These are phyloP conservation scores for Phylloscopus whistleri DNA, from an alignment of 2,113 vertebrate genomes.

Conservation along the genomic window DNA sequence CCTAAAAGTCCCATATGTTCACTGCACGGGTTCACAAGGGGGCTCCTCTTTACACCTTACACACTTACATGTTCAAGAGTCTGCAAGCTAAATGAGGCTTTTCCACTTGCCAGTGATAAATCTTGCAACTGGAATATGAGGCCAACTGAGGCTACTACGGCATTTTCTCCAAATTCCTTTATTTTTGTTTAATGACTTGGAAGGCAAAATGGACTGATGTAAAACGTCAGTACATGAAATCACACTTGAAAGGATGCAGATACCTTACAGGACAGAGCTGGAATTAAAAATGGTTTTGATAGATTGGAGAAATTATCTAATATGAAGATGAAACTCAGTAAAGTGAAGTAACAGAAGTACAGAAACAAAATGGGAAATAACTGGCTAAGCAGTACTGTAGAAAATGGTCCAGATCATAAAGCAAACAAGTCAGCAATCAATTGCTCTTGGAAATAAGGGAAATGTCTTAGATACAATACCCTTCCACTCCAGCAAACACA, in stretches of 20 bases:
- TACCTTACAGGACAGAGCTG: not conserved
- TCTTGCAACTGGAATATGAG: not conserved
- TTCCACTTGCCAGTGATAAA: not conserved
- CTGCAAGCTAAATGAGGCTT: constrained; percentile 9
- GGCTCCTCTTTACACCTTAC: constrained; percentile 36
- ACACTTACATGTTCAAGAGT: constrained; percentile 2
- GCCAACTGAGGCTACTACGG: not conserved
- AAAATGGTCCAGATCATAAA: not conserved
- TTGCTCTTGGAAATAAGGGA: not conserved
- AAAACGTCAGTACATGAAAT: not conserved
- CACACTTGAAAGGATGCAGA: not conserved
- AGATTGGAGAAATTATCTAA: not conserved
- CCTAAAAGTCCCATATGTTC: not conserved
- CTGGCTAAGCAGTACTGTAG: not conserved
- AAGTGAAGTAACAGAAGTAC: not conserved
- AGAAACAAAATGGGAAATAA: not conserved
- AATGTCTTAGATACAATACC: not conserved
- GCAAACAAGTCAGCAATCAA: not conserved
- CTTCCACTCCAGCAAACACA: not conserved
- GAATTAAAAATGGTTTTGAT: not conserved
- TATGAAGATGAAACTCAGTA: not conserved
- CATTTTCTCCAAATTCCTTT: constrained; percentile 13
- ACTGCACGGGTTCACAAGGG: constrained; percentile 20
- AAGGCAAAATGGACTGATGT: not conserved
- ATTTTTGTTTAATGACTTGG: constrained; percentile 31